A percentile compares a stretch with the other conserved stretches of the same genome.
Evolutionary conservation across 35 echinoderm and acorn worm genomes (phyloP).

Genomic region (Chiridota heheva): DNA sequence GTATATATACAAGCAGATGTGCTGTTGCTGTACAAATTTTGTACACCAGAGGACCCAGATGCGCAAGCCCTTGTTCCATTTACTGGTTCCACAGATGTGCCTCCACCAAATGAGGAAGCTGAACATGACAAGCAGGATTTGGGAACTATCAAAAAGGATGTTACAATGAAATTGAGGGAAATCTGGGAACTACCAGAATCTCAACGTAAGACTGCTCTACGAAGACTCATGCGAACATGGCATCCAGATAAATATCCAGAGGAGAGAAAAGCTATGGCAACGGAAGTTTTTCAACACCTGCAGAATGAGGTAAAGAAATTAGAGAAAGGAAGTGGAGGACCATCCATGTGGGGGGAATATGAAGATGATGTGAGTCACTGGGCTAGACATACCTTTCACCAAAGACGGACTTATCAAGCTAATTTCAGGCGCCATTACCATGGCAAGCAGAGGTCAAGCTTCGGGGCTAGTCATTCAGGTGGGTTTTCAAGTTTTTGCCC

Average conservation of each 20-base stretch:
- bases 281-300: slow-evolving; percentile 20
- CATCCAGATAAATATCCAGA: slow-evolving; percentile 20
- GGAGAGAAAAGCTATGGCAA: not conserved
- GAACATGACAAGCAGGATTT: too few relatives aligned
- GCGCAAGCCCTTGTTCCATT: too few relatives aligned
- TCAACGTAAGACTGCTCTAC: not conserved
- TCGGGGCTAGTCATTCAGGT: not conserved
- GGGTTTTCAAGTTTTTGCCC: not conserved
- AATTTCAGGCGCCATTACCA: not conserved
- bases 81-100: too few relatives aligned
- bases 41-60: too few relatives aligned
- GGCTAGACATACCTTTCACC: not conserved
- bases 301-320: not conserved
- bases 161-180: not conserved
- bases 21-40: too few relatives aligned
- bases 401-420: not conserved
- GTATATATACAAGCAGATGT: too few relatives aligned
- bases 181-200: not conserved
- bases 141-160: not conserved
- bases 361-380: not conserved
- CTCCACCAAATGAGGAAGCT: too few relatives aligned
- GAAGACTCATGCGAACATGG: slow-evolving; percentile 19
- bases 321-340: slow-evolving; percentile 29
- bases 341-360: slow-evolving; percentile 3
- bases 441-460: not conserved